Conservation (phyloP, 2,888 invertebrate genomes). For the Campaea margaritaria region DNA sequence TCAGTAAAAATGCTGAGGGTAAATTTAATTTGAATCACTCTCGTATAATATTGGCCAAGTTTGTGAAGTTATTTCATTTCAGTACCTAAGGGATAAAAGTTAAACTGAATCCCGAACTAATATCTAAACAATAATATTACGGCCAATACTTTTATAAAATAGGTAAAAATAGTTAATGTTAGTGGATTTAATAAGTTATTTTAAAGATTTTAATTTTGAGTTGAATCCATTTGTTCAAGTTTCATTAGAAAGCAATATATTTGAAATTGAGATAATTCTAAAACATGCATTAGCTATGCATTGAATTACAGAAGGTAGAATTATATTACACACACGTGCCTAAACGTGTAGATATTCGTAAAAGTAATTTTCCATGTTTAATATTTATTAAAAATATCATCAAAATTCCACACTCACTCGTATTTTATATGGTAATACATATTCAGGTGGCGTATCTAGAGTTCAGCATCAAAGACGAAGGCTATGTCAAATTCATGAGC, state of each 20-base stretch:
- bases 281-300: no score
- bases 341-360: conserved; percentile 10
- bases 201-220: not conserved
- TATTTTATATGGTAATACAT: conserved; percentile 40
- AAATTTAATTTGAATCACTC: conserved; percentile 65
- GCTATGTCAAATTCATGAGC: conserved; percentile 61
- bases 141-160: not conserved
- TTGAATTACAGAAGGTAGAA: no score
- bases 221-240: no score
- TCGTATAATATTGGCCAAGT: conserved; percentile 62
- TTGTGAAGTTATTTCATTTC: conserved; percentile 71
- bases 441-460: conserved; percentile 50
- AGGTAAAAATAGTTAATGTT: no score
- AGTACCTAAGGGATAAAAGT: conserved; percentile 61
- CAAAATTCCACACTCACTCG: conserved; percentile 34
- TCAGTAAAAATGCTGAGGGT: conserved; percentile 56
- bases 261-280: no score
- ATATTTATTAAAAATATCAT: conserved; percentile 21
- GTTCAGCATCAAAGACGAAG: conserved; percentile 52
- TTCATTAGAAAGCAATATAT: no score
- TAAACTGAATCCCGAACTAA: conserved; percentile 49
- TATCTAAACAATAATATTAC: conserved; percentile 49
- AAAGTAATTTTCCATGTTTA: conserved; percentile 8
- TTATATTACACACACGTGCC: not conserved
- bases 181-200: not conserved